Conservation (phyloP, 2,888 invertebrate genomes). For the Nemoura dubitans region DNA sequence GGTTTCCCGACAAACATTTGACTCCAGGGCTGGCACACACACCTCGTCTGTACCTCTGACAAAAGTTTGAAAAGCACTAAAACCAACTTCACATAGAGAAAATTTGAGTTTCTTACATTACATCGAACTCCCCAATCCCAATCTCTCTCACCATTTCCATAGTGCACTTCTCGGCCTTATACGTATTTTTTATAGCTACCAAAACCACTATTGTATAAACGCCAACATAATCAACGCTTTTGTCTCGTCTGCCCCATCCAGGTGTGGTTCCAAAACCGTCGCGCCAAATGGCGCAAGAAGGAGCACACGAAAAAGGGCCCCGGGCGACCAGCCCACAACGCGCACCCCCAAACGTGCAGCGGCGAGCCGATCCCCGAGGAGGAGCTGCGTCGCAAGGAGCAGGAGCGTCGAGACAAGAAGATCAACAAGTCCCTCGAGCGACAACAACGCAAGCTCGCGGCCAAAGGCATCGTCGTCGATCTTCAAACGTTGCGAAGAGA, state of each 20-base stretch:
- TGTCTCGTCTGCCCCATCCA: constrained; percentile 59
- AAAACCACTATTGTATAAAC: too few relatives aligned
- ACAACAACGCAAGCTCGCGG: constrained; percentile 90
- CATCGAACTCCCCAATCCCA: too few relatives aligned
- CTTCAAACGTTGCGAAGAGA: constrained; percentile 85
- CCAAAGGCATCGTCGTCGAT: constrained; percentile 90
- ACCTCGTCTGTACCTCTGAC: too few relatives aligned
- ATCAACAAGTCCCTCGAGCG: constrained; percentile 90
- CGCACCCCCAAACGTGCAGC: constrained; percentile 96
- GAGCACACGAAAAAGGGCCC: constrained; percentile 99
- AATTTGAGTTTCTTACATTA: too few relatives aligned
- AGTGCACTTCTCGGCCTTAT: too few relatives aligned
- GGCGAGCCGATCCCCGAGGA: constrained; percentile 96
- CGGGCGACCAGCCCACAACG: constrained; percentile 97
- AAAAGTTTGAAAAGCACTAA: too few relatives aligned
- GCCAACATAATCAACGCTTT: too few relatives aligned
- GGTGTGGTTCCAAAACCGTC: constrained; percentile 99
- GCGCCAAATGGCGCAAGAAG: constrained; percentile 99
- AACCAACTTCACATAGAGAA: too few relatives aligned
- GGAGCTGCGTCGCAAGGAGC: constrained; percentile 84
- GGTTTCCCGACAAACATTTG: too few relatives aligned
- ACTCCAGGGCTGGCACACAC: too few relatives aligned
- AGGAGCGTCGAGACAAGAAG: constrained; percentile 89
- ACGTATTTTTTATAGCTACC: too few relatives aligned
- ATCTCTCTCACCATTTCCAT: too few relatives aligned